Evolutionary conservation across 2,888 invertebrate species (phyloP).

Genomic region (Amphiduros pacificus): DNA sequence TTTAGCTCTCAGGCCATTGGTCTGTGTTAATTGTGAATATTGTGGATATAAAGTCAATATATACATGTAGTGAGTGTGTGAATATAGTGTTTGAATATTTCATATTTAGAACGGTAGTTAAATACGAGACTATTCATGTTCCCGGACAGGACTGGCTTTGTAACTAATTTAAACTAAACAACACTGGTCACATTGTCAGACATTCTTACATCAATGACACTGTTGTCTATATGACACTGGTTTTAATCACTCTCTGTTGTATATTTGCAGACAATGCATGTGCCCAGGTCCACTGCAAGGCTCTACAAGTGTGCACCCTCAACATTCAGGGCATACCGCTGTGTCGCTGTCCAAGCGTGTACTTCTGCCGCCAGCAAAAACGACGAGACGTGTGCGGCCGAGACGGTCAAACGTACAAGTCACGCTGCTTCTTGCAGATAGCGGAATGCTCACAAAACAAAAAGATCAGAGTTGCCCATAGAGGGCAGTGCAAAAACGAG

Average conservation of each 20-base stretch:
- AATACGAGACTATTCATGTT: no score
- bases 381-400: conserved; percentile 44
- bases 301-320: conserved; percentile 49
- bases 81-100: no score
- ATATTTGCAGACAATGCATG: conserved; percentile 26
- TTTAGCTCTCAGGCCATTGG: no score
- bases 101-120: no score
- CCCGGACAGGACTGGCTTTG: no score
- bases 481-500: background rate
- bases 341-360: conserved; percentile 49
- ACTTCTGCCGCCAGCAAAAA: conserved; percentile 38
- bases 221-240: no score
- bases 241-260: background rate
- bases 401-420: conserved; percentile 36
- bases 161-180: no score
- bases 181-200: no score
- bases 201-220: no score
- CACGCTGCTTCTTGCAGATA: conserved; percentile 25
- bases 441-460: conserved; percentile 8
- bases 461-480: conserved; percentile 13
- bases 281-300: conserved; percentile 45
- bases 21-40: no score
- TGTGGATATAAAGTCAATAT: no score
- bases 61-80: no score
- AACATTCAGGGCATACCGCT: conserved; percentile 54